Percentiles rank a stretch among this genome's conserved stretches.
Evolutionary conservation across 1,140 invertebrate genomes (phyloP).

Genomic region (Panagrolaimus sp.): DNA sequence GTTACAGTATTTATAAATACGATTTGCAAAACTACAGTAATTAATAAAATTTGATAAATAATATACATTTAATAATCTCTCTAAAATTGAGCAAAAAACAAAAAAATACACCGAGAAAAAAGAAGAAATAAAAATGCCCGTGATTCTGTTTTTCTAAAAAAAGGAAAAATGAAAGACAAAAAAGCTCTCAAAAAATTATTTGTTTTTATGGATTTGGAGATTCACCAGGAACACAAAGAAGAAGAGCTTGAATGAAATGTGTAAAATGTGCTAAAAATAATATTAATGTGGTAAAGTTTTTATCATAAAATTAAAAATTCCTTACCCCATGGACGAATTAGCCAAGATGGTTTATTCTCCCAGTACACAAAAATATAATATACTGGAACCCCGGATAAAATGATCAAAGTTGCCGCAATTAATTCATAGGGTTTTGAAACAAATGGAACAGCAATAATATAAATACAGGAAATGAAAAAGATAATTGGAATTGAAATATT

Average conservation of each 20-base stretch:
- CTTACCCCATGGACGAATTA: conserved; percentile 48
- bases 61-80: too few species aligned
- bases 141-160: too few species aligned
- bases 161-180: too few species aligned
- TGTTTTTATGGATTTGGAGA: too few species aligned
- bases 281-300: conserved; percentile 8
- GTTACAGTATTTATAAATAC: too few species aligned
- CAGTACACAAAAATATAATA: conserved; percentile 50
- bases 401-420: conserved; percentile 49
- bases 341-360: conserved; percentile 36
- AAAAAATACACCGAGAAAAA: too few species aligned
- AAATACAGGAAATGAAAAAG: conserved; percentile 52
- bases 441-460: conserved; percentile 52
- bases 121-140: too few species aligned
- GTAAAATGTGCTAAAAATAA: conserved; percentile 31
- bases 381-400: conserved; percentile 52
- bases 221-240: conserved; percentile 33
- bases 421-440: conserved; percentile 45
- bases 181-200: too few species aligned
- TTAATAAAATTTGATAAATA: too few species aligned
- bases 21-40: too few species aligned
- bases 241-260: conserved; percentile 38
- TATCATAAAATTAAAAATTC: not conserved
- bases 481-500: conserved; percentile 44
- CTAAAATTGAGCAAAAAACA: too few species aligned